Base-by-base conservation (phyloP, 2,113 vertebrate genomes). In the Stictonetta naevosa region DNA sequence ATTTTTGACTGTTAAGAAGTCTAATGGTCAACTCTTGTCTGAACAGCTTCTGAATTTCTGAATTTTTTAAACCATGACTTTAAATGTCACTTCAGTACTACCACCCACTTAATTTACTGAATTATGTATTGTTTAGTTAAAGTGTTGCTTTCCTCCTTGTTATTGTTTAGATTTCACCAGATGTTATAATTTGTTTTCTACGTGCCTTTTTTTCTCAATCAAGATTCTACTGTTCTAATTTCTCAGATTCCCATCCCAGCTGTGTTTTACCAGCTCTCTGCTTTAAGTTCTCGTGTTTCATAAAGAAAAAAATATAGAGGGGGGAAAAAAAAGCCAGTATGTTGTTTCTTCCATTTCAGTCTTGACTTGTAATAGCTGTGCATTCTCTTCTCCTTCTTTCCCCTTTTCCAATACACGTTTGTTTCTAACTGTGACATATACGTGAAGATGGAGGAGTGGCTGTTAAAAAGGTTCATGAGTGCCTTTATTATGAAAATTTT, bases 121-220 rank as follows among this genome's bases (percentile, higher is more conserved):
- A 90, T 80, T 96, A 86, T 93, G 80, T 64, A 62, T 80, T 97
- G 92, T 96, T 96, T 96, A 96, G 88, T 71, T 96, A 83, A 92
- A 96, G 82, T 23, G 11, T 88, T 93, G 79, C 87, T 94, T 83
- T 96, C n/a, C 75, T 92, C 40, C 73, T 88, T 95, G 72, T 92
- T 94, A 78, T 95, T 96, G 95, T 94, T 97, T 93, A 93, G 90
- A 83, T 86, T 88, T 86, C 73, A 92, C 93, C 95, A 96, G 95
- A 95, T 95, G 92, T 92, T 96, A 88, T 67, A 34, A 68, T 86
- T 96, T 95, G 52, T 94, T 95, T 93, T 84, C 88, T 55, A 38
- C 0, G 3, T 66, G 58, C 81, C 62, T 88, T 92, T 86, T 62
- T 81, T 21, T 26, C 85, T 55, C 40, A 40, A 1, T 88, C 26